These are phyloP conservation scores for Musca vetustissima DNA, from an alignment of 1,140 invertebrate species.

Conservation along the genomic window DNA sequence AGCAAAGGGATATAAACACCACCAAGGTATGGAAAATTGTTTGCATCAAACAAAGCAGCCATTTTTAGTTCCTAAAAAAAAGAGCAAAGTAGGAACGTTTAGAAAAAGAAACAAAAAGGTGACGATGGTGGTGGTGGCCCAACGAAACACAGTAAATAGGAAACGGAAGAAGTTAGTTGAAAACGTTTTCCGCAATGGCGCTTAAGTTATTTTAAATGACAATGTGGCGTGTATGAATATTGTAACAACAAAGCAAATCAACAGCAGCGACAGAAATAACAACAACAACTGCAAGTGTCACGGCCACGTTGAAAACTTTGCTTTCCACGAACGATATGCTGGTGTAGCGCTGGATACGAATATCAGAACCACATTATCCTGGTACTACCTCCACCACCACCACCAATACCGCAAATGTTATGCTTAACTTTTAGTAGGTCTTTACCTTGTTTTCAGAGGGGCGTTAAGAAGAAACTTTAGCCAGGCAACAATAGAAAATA, in stretches of 20 bases:
- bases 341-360: background rate
- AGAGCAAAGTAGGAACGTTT: no score
- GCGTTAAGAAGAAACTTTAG: no score
- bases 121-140: background rate
- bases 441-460: no score
- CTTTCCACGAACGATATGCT: no score
- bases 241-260: background rate
- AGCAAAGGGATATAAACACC: no score
- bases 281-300: no score
- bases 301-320: no score
- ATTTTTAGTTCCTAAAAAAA: no score
- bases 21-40: no score
- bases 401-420: background rate
- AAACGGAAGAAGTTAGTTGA: constrained; percentile 21
- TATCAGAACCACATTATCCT: constrained; percentile 4
- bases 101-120: background rate
- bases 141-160: background rate
- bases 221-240: constrained; percentile 22
- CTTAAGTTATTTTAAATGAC: constrained; percentile 24
- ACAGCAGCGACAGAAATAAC: background rate
- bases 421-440: no score
- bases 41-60: no score
- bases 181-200: constrained; percentile 23
- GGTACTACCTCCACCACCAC: background rate
- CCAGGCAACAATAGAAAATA: no score